Base-by-base conservation (phyloP, 2,888 invertebrate species). In the Melikaiella ostensackeni region DNA sequence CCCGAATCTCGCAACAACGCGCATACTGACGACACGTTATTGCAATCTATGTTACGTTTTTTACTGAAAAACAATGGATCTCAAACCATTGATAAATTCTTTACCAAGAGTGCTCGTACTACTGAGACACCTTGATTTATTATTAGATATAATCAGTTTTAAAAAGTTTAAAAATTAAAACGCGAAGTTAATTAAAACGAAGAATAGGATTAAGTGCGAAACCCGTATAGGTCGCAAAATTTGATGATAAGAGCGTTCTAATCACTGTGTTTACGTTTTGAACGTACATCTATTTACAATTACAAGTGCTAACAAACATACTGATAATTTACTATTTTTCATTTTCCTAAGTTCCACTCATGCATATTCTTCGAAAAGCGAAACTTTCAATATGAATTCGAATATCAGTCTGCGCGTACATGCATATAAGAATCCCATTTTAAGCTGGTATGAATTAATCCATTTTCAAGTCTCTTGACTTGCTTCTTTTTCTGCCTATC, bases 231-330 rank as follows among this genome's bases (percentile, higher is more conserved):
- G 42, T 66, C 16, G 11, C 27, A 66, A 24, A 66, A 66, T 66
- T 66, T 66, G 46, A 66, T 66, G 27, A 66, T 46, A 46, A 66
- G 66, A 66, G 66, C 66, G 19, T 66, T 30, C 42, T 66, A 66
- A 46, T 66, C 66, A 66, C 24, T 66, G 64, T 66, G 38, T 21
- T 16, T 24, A 66, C 66, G 66, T 27, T 66, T 66, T 27, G 19
- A 46, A 62, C 33, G 16, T 66, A 66, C 46, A 46, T 4, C 66
- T 66, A 66, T 66, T 42, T 66, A 66, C 42, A 66, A 62, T 62
- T 62, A 13, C 13, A 64, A 64, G n/a, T 27, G 21, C 55, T 55
- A 8, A 24, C 24, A 38, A 64, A 64, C 38, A 24, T 66, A 66
- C 27, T 11, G 66, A 66, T 24, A 46, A 46, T 66, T 27, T 27